Evolutionary conservation across 2,113 vertebrate genomes (phyloP).

Genomic region (Amblyornis subalaris): DNA sequence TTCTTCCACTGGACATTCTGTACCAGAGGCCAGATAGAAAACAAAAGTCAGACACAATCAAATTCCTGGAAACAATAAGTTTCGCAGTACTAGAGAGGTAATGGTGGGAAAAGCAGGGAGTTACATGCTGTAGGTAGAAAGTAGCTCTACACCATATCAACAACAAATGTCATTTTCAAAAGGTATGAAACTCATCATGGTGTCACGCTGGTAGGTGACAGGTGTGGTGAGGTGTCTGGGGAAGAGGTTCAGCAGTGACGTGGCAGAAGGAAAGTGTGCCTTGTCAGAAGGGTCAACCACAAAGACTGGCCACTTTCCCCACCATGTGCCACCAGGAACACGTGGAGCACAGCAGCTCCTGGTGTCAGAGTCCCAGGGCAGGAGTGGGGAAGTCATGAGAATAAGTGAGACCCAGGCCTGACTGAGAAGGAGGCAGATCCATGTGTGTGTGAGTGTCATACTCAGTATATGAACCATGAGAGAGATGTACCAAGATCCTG

Average conservation of each 20-base stretch:
- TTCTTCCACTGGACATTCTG: slow-evolving; percentile 36
- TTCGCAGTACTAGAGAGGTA: background rate
- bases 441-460: background rate
- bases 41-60: background rate
- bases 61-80: background rate
- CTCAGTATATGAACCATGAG: background rate
- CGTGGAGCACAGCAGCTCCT: background rate
- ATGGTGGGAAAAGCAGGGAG: background rate
- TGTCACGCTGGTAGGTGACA: background rate
- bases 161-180: background rate
- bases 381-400: background rate
- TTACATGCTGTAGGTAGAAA: background rate
- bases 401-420: background rate
- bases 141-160: background rate
- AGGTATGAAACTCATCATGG: background rate
- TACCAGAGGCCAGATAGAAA: slow-evolving; percentile 27
- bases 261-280: background rate
- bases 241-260: background rate
- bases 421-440: background rate
- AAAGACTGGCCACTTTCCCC: background rate
- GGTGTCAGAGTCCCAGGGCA: background rate
- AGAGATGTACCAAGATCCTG: background rate
- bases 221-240: background rate
- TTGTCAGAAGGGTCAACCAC: background rate
- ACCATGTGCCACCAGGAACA: background rate